phyloP scores from a whole-genome alignment of 2,113 vertebrate species.

The Synodontis membranacea region DNA sequence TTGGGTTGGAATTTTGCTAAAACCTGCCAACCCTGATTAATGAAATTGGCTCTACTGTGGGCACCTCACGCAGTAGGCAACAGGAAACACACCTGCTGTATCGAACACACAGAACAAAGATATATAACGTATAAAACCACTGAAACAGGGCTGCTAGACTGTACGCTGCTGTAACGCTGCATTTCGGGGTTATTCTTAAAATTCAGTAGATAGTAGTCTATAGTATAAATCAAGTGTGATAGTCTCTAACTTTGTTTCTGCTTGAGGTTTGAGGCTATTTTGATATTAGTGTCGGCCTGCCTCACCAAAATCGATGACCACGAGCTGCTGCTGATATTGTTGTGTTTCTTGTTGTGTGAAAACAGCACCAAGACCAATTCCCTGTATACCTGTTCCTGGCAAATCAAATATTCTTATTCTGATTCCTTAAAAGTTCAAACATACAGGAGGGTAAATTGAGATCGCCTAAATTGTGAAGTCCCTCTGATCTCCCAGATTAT shows the following conservation, averaged over 20 bases:
- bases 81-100: background rate
- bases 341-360: conserved; percentile 8
- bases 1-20: background rate
- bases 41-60: background rate
- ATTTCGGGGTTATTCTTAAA: background rate
- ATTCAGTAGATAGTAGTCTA: background rate
- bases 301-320: background rate
- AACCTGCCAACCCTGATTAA: background rate
- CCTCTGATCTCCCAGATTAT: background rate
- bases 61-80: background rate
- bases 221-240: background rate
- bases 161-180: background rate
- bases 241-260: background rate
- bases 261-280: background rate
- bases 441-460: background rate
- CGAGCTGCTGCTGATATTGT: background rate
- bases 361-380: conserved; percentile 2
- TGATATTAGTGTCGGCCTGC: background rate
- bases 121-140: background rate
- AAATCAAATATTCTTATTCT: background rate
- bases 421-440: background rate
- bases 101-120: no score
- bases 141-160: background rate
- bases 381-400: background rate
- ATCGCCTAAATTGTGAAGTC: background rate